phyloP scores from a whole-genome alignment of 2,797 vertebrate species.

The Megaceryle alcyon region DNA sequence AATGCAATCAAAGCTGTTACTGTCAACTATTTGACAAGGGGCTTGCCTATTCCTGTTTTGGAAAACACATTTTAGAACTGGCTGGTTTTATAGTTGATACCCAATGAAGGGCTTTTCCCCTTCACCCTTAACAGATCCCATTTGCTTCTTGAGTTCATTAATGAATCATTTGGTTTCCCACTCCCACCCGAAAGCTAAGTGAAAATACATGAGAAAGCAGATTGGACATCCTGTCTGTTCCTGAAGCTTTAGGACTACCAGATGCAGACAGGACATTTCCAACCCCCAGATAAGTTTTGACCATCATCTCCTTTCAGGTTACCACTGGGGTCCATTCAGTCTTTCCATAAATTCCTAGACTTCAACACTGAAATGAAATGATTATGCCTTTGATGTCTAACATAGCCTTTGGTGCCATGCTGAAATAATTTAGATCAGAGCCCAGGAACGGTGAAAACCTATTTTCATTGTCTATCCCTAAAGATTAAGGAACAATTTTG shows the following conservation, averaged over 20 bases:
- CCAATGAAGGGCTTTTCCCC: not conserved
- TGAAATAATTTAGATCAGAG: conserved; percentile 14
- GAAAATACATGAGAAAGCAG: not conserved
- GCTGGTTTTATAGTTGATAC: not conserved
- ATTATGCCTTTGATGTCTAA: conserved; percentile 11
- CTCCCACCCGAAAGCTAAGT: not conserved
- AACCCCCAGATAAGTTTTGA: not conserved
- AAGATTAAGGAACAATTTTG: not conserved
- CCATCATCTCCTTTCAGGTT: not conserved
- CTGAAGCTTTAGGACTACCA: not conserved
- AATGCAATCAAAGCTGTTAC: no score
- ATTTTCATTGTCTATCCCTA: not conserved
- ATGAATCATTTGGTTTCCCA: not conserved
- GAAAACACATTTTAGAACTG: not conserved
- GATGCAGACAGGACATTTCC: not conserved
- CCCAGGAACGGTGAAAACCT: not conserved
- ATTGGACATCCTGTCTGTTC: not conserved
- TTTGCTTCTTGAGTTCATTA: not conserved
- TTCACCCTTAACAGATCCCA: fast-evolving
- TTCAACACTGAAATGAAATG: not conserved
- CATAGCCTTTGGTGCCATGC: not conserved
- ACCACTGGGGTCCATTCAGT: not conserved
- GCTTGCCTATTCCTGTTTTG: not conserved
- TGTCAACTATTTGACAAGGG: not conserved
- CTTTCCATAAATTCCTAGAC: not conserved